These are phyloP conservation scores for Serinus canaria DNA, from an alignment of 2,113 vertebrate species.

Conservation along the genomic window DNA sequence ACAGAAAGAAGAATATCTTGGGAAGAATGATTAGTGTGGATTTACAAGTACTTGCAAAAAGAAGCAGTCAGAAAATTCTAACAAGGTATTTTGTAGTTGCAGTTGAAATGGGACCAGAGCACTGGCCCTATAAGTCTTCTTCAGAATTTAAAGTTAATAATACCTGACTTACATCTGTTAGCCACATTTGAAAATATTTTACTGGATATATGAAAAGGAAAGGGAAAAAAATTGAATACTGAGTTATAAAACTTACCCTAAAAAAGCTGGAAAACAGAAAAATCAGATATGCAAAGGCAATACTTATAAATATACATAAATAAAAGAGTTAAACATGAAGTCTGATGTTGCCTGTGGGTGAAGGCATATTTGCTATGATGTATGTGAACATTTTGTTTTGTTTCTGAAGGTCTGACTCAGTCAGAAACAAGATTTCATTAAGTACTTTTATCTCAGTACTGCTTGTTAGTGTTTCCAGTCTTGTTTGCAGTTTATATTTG, in stretches of 20 bases:
- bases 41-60: not conserved
- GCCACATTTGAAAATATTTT: not conserved
- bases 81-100: not conserved
- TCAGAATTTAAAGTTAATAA: not conserved
- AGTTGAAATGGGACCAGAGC: not conserved
- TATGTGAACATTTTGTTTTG: rapidly evolving
- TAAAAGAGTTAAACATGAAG: not conserved
- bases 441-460: not conserved
- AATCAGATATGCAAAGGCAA: not conserved
- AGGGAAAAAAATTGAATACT: not conserved
- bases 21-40: not conserved
- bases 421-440: not conserved
- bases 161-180: not conserved
- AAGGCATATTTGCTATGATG: not conserved
- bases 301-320: not conserved
- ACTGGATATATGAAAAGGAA: not conserved
- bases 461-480: not conserved
- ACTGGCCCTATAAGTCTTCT: not conserved
- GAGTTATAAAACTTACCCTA: not conserved
- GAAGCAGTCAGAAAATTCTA: not conserved
- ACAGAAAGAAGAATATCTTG: not conserved
- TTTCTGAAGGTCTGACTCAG: not conserved
- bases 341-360: not conserved
- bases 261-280: not conserved
- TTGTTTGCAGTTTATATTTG: not conserved